Evolutionary conservation across 1,140 invertebrate species (phyloP).

Genomic region (Euborellia annulipes): DNA sequence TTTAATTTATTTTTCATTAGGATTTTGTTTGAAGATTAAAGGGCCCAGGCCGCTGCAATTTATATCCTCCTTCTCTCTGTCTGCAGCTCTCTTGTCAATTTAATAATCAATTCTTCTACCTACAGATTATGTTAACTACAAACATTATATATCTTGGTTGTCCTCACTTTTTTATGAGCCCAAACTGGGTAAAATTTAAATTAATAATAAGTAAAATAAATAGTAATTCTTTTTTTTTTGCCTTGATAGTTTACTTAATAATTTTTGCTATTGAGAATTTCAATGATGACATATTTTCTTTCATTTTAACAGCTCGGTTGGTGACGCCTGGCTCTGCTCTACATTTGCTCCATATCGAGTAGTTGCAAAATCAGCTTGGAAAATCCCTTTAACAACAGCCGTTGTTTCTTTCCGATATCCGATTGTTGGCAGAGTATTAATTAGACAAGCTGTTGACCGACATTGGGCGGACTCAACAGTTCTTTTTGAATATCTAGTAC

Average conservation of each 20-base stretch:
- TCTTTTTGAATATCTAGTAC: slow-evolving; percentile 50
- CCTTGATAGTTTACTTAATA: too few species aligned
- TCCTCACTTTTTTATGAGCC: too few species aligned
- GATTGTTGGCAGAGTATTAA: slow-evolving; percentile 67
- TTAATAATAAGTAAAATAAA: too few species aligned
- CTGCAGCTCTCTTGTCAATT: too few species aligned
- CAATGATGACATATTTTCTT: background rate
- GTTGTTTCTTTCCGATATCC: slow-evolving; percentile 69
- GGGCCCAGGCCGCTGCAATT: too few species aligned
- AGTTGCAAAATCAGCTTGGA: slow-evolving; percentile 29
- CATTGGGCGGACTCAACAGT: slow-evolving; percentile 69
- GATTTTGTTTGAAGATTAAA: too few species aligned
- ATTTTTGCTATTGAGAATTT: background rate
- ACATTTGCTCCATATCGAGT: slow-evolving; percentile 44
- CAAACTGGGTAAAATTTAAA: too few species aligned
- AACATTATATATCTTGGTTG: too few species aligned
- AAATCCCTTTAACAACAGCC: slow-evolving; percentile 53
- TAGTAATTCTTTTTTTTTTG: slow-evolving; percentile 7
- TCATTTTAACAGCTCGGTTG: slow-evolving; percentile 26
- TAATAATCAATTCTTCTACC: too few species aligned
- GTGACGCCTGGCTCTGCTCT: slow-evolving; percentile 51
- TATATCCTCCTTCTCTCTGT: too few species aligned
- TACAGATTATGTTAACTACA: too few species aligned
- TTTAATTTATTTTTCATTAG: too few species aligned
- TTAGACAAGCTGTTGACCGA: slow-evolving; percentile 64